Evolutionary conservation across 2,888 invertebrate species (phyloP).

Genomic region (Zaprionus bogoriensis): DNA sequence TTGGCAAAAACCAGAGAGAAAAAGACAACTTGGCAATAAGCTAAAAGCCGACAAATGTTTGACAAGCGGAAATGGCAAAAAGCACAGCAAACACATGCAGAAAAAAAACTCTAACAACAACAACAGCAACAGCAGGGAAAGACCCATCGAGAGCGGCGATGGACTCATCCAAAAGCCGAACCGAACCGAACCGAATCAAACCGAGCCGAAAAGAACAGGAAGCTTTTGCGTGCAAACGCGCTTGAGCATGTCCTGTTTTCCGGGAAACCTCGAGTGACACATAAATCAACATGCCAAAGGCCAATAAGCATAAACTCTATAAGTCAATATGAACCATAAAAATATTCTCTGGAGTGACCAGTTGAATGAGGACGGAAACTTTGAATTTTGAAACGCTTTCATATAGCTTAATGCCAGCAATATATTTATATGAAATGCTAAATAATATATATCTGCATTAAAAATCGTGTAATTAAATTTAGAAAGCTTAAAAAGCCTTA

Average conservation of each 20-base stretch:
- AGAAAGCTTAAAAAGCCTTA: no score
- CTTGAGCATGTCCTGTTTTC: conserved; percentile 9
- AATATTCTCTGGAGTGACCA: no score
- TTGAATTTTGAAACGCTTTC: no score
- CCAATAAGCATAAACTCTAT: neutral
- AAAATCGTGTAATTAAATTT: no score
- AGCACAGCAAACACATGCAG: conserved; percentile 43
- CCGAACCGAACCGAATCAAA: neutral
- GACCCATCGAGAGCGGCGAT: neutral
- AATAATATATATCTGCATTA: no score
- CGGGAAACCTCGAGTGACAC: neutral
- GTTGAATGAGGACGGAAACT: no score
- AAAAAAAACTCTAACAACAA: neutral
- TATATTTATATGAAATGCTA: no score
- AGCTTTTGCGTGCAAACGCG: neutral
- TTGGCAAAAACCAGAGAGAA: conserved; percentile 2
- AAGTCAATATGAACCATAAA: neutral
- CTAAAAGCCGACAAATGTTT: conserved; percentile 76
- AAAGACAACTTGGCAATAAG: conserved; percentile 61
- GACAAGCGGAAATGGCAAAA: conserved; percentile 72
- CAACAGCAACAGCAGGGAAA: neutral
- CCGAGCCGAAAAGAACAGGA: conserved; percentile 18
- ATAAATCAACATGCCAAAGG: neutral
- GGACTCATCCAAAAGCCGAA: neutral
- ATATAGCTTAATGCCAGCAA: no score